These are phyloP conservation scores for Drosophila watanabei DNA, from an alignment of 1,140 invertebrate genomes.

Conservation along the genomic window DNA sequence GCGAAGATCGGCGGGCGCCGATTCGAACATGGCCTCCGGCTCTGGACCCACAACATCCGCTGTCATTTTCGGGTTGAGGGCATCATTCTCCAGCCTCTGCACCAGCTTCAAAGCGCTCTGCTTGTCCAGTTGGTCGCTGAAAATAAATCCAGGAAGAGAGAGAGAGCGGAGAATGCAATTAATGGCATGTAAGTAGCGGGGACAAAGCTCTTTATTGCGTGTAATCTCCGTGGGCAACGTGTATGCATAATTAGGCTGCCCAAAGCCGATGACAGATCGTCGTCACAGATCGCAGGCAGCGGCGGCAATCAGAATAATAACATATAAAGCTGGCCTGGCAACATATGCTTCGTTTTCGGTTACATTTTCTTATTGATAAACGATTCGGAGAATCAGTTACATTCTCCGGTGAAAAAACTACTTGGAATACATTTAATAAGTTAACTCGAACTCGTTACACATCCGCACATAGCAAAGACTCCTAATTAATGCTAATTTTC, in stretches of 20 bases:
- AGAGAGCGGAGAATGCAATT: neutral
- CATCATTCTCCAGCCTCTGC: conserved; percentile 75
- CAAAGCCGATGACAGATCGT: conserved; percentile 3
- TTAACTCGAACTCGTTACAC: neutral
- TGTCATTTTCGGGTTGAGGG: conserved; percentile 58
- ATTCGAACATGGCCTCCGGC: conserved; percentile 61
- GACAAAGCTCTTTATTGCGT: conserved; percentile 29
- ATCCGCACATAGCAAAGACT: neutral
- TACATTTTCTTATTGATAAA: neutral
- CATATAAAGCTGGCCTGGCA: neutral
- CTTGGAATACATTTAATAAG: neutral
- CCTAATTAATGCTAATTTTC: conserved; percentile 15
- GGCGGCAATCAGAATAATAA: neutral
- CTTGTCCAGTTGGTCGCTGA: conserved; percentile 81
- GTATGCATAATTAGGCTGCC: conserved; percentile 36
- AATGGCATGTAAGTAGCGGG: neutral
- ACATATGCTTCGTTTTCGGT: neutral
- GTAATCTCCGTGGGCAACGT: conserved; percentile 25
- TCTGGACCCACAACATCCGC: conserved; percentile 24
- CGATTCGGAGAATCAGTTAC: too few relatives aligned
- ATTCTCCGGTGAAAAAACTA: too few relatives aligned
- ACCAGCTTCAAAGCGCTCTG: conserved; percentile 77
- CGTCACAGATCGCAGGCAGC: neutral
- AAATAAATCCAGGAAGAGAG: neutral
- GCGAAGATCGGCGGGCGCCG: conserved; percentile 49